phyloP scores from a whole-genome alignment of 2,797 vertebrate genomes.

The Sebastolobus alascanus region DNA sequence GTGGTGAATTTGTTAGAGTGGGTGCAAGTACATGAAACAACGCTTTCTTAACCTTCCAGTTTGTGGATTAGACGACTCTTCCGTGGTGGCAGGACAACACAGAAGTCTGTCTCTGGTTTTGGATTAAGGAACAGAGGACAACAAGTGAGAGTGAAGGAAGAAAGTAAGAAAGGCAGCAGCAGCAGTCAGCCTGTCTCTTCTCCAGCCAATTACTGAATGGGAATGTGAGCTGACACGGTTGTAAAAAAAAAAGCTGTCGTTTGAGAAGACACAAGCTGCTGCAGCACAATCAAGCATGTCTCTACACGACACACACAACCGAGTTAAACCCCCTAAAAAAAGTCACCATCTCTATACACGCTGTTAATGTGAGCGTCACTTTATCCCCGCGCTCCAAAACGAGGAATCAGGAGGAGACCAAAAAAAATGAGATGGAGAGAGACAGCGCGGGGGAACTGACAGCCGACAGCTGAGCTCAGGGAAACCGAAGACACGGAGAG shows the following conservation, averaged over 20 bases:
- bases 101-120: constrained; percentile 11
- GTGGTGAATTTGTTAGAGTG: neutral
- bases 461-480: constrained; percentile 41
- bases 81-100: neutral
- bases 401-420: neutral
- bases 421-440: constrained; percentile 2
- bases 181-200: constrained; percentile 15
- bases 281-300: neutral
- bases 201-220: constrained; percentile 20
- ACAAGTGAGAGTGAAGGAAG: constrained; percentile 10
- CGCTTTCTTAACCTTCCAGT: neutral
- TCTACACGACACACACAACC: neutral
- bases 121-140: constrained; percentile 1
- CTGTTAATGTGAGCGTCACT: constrained; percentile 16
- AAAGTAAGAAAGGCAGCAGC: neutral
- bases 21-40: neutral
- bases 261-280: constrained; percentile 15
- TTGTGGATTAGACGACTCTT: neutral
- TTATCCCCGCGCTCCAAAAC: neutral
- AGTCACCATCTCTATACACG: neutral
- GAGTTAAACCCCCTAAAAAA: neutral
- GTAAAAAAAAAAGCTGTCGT: constrained; percentile 12
- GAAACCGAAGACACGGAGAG: constrained; percentile 26
- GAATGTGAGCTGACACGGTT: constrained; percentile 30
- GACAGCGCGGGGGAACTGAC: neutral